Evolutionary conservation across 2,797 vertebrate species (phyloP).

Genomic region (Podarcis lilfordi): DNA sequence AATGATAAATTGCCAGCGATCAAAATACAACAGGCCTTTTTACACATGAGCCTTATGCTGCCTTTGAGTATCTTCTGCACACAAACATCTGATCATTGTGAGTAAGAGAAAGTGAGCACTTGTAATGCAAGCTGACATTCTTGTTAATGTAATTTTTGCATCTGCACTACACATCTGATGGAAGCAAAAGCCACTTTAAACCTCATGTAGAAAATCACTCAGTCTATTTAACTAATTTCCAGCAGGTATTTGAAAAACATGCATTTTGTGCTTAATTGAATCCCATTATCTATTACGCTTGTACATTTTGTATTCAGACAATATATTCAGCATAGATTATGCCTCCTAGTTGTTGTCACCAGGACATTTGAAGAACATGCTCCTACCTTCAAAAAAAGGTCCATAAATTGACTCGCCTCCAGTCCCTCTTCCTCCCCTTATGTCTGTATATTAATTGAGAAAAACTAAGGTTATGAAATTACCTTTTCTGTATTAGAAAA

Average conservation of each 20-base stretch:
- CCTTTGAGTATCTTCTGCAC: neutral
- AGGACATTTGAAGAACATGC: neutral
- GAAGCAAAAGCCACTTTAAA: neutral
- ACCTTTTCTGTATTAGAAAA: neutral
- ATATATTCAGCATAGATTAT: neutral
- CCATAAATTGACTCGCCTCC: conserved; percentile 89
- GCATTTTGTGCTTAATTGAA: neutral
- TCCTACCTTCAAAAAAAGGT: conserved; percentile 87
- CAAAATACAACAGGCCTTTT: neutral
- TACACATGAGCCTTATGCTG: neutral
- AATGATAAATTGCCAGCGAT: neutral
- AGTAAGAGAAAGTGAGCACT: neutral
- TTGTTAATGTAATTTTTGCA: neutral
- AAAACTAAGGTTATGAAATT: neutral
- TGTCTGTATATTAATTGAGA: conserved; percentile 78
- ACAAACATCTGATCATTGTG: too few relatives aligned
- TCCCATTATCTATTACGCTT: neutral
- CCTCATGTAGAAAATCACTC: neutral
- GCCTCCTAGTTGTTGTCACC: neutral
- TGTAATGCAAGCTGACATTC: neutral
- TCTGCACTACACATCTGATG: neutral
- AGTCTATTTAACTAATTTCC: neutral
- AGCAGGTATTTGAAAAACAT: neutral
- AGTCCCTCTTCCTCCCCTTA: conserved; percentile 81
- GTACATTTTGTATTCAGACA: neutral